Base-by-base conservation (phyloP, 1,140 invertebrate species). In the Solen grandis region DNA sequence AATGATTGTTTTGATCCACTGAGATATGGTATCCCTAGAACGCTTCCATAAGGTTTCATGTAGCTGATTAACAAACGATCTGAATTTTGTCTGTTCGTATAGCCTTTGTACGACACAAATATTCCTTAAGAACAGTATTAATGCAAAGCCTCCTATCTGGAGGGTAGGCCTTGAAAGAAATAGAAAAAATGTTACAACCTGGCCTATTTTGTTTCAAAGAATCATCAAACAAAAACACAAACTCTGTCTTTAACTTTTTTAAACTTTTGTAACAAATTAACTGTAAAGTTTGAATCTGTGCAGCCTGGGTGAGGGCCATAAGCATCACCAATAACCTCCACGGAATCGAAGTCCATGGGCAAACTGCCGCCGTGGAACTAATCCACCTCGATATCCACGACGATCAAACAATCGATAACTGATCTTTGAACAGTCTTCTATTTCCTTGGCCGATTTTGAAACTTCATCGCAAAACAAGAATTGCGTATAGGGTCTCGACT, bases 141-240 rank as follows among this genome's bases (percentile, higher is more conserved):
- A n/a, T n/a, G n/a, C n/a, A n/a, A n/a, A n/a, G n/a, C n/a, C n/a
- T n/a, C n/a, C n/a, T n/a, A n/a, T 78, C 63, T 33, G 35, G 22
- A 68, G 55, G n/a, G 38, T 52, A 76, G 29, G 41, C 31, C 46
- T 79, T 59, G 14, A 75, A 35, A 8, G 19, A 41, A 16, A 80
- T 27, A 25, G n/a, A 22, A 25, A 50, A 16, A n/a, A n/a, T n/a
- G n/a, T n/a, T n/a, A n/a, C n/a, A n/a, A n/a, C n/a, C n/a, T n/a
- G n/a, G n/a, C n/a, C 69, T 59, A 59, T 33, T 38, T 31, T 52
- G 54, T 60, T 83, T 83, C 8, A 83, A 55, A 16, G 54, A 27
- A 29, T 62, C 29, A 35, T 5, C 38, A 65, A 79, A 33, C 19
- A 5, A 4, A 50, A 83, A 66, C 16, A 68, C 25, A 38, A 78